Evolutionary conservation across 2,113 vertebrate species (phyloP), one percentile per base, ranked within the genome.

Genomic region (Mustela nigripes): DNA sequence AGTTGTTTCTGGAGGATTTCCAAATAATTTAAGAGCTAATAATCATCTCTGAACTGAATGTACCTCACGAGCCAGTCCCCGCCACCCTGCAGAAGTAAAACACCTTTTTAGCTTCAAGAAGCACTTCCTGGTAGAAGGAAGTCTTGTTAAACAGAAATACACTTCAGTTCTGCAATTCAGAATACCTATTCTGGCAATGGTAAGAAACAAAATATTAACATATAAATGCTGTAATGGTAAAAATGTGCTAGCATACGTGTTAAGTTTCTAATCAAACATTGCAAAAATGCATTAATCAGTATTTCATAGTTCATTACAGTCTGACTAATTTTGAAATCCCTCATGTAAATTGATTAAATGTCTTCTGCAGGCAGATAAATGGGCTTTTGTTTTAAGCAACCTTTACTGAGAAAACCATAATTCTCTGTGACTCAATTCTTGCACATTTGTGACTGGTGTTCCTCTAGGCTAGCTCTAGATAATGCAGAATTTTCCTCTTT

Each of bases 251-350:
- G 97, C 96, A 97, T 98, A 98, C 98, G 97, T 97, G 99, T 98
- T 99, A 98, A 97, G 97, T 99, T 99, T 99, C 98, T 99, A 99
- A 99, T 99, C 99, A 99, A 99, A 99, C 98, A 99, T 97, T 98
- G 98, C 97, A 98, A 99, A 99, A 99, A 98, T 98, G 98, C 99
- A 99, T 99, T 99, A 99, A 99, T 99, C 99, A 99, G 98, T 98
- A 99, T 99, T 99, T 99, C 99, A 99, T 99, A 99, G 99, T 99
- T 99, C 99, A 99, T 99, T 99, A 99, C 99, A 98, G 99, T 97
- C 99, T 98, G 98, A 99, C 99, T 99, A 99, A 99, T 99, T 99
- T 99, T 99, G 98, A 99, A 99, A 99, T 99, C 98, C 98, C 98
- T 99, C 99, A 99, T 99, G 98, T 99, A 99, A 99, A 99, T 99